phyloP scores from a whole-genome alignment of 2,888 invertebrate species.

The Macropis europaea region DNA sequence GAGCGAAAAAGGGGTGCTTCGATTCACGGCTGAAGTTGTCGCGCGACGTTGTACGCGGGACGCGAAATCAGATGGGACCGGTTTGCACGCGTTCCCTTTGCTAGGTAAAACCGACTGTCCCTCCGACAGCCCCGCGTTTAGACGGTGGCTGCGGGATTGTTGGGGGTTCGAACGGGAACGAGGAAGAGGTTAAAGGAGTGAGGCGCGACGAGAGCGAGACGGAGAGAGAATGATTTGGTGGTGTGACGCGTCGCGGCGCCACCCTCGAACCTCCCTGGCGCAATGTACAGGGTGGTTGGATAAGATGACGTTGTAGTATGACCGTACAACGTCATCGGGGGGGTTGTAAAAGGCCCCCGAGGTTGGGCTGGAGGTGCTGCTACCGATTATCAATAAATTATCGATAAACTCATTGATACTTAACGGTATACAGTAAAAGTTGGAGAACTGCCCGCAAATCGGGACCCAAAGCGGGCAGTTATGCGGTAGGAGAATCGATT shows the following conservation, averaged over 20 bases:
- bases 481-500: no score
- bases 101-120: slow-evolving; percentile 60
- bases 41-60: neutral
- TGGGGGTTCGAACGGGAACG: slow-evolving; percentile 54
- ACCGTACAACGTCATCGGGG: neutral
- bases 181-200: slow-evolving; percentile 38
- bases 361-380: no score
- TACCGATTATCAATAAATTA: no score
- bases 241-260: slow-evolving; percentile 25
- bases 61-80: no score
- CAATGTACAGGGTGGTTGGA: no score
- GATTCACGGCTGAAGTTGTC: neutral
- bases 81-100: slow-evolving; percentile 51
- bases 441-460: no score
- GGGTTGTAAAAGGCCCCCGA: no score
- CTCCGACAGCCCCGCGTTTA: slow-evolving; percentile 53
- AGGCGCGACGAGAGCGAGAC: slow-evolving; percentile 10
- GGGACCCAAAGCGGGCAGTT: no score
- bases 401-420: no score
- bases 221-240: slow-evolving; percentile 13
- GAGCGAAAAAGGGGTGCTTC: neutral
- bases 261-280: slow-evolving; percentile 13
- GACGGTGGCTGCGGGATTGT: slow-evolving; percentile 61
- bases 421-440: no score
- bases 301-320: neutral